phyloP scores from a whole-genome alignment of 1,140 invertebrate genomes.

The honey bee (Apis mellifera) region DNA sequence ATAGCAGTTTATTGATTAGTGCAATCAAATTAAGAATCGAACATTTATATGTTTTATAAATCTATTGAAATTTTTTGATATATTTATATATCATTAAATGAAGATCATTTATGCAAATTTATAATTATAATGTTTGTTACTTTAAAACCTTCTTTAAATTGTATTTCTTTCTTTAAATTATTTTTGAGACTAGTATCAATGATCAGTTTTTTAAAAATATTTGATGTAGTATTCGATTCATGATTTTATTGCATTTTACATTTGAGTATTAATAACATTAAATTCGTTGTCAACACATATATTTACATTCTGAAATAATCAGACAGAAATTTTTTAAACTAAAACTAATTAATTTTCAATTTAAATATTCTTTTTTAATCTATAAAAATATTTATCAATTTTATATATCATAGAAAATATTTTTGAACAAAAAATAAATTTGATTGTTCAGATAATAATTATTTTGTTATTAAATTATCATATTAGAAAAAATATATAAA shows the following conservation, averaged over 20 bases:
- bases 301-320: conserved; percentile 22
- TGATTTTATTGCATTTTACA: conserved; percentile 8
- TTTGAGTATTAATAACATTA: conserved; percentile 10
- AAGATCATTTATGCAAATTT: neutral
- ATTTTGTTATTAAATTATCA: no score
- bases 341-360: neutral
- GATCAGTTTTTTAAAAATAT: neutral
- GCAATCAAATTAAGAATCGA: conserved; percentile 6
- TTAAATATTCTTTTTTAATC: neutral
- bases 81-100: neutral
- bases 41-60: neutral
- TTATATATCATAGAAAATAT: conserved; percentile 1
- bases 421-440: conserved; percentile 6
- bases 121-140: neutral
- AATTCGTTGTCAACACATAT: conserved; percentile 46
- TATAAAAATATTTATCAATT: conserved; percentile 41
- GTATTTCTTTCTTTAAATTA: neutral
- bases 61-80: neutral
- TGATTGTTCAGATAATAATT: conserved; percentile 32
- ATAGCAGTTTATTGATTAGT: conserved; percentile 9
- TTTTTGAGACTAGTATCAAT: neutral
- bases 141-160: neutral
- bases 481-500: neutral
- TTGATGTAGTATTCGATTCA: conserved; percentile 10
- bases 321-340: conserved; percentile 3